These are phyloP conservation scores for Melanocharis versteri DNA, from an alignment of 2,113 vertebrate species.

Conservation along the genomic window DNA sequence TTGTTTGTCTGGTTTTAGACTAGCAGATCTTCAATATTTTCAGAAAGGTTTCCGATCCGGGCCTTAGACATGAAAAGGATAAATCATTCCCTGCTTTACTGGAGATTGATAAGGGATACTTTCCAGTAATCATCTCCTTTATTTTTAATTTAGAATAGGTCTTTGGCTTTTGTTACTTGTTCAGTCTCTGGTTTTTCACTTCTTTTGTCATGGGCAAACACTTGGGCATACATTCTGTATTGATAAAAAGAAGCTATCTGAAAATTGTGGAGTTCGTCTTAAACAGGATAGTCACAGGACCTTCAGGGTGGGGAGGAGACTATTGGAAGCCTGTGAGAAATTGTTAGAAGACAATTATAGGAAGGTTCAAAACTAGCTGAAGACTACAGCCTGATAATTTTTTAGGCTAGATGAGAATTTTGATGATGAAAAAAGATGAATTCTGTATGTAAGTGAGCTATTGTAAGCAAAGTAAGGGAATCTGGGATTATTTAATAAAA, in stretches of 20 bases:
- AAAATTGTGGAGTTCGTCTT: neutral
- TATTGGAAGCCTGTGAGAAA: neutral
- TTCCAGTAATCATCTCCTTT: neutral
- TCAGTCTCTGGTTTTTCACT: neutral
- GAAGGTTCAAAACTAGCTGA: neutral
- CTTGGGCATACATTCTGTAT: neutral
- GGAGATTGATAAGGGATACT: neutral
- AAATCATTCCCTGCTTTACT: neutral
- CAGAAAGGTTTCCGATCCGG: neutral
- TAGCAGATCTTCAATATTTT: neutral
- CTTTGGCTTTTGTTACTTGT: neutral
- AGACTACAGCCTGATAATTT: neutral
- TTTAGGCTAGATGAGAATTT: neutral
- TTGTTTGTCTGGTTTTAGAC: neutral
- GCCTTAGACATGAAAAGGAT: neutral
- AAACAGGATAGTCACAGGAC: neutral
- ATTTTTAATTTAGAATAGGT: neutral
- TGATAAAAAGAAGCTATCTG: neutral
- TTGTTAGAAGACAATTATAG: neutral
- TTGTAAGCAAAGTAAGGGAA: neutral
- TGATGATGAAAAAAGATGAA: neutral
- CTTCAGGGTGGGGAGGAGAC: neutral
- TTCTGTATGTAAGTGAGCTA: neutral
- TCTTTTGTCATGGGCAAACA: neutral
- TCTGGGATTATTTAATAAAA: neutral